Conservation (phyloP, 2,888 invertebrate species). For the Amblyteles armatorius region DNA sequence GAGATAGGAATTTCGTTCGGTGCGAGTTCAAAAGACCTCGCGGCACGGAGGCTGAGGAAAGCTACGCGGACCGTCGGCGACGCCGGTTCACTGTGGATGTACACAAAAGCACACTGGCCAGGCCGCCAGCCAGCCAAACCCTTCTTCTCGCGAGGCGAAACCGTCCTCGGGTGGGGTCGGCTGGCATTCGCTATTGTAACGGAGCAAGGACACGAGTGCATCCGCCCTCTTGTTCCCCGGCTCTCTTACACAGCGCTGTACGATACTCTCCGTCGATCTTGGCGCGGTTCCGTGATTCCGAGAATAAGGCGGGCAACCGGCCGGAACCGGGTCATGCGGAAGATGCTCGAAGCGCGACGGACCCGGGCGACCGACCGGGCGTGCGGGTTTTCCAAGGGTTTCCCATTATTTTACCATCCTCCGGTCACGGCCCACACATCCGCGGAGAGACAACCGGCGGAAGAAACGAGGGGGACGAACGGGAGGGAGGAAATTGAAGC, state of each 20-base stretch:
- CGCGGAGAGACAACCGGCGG: neutral
- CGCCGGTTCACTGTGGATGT: neutral
- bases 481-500: conserved; percentile 58
- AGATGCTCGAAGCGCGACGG: conserved; percentile 32
- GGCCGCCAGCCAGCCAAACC: conserved; percentile 28
- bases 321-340: conserved; percentile 61
- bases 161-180: neutral
- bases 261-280: conserved; percentile 18
- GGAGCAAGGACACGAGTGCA: conserved; percentile 10
- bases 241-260: conserved; percentile 11
- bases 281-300: conserved; percentile 21
- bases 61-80: conserved; percentile 27
- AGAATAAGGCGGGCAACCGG: conserved; percentile 49
- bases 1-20: conserved; percentile 56
- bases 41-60: neutral
- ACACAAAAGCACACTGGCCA: conserved; percentile 12
- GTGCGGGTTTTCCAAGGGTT: neutral
- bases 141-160: conserved; percentile 23
- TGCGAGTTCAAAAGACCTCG: conserved; percentile 37
- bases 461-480: conserved; percentile 33
- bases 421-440: neutral
- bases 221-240: conserved; percentile 17
- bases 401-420: conserved; percentile 12
- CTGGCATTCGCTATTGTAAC: conserved; percentile 17
- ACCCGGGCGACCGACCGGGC: conserved; percentile 14